phyloP scores from a whole-genome alignment of 1,140 invertebrate genomes.

The Caenorhabditis remanei region DNA sequence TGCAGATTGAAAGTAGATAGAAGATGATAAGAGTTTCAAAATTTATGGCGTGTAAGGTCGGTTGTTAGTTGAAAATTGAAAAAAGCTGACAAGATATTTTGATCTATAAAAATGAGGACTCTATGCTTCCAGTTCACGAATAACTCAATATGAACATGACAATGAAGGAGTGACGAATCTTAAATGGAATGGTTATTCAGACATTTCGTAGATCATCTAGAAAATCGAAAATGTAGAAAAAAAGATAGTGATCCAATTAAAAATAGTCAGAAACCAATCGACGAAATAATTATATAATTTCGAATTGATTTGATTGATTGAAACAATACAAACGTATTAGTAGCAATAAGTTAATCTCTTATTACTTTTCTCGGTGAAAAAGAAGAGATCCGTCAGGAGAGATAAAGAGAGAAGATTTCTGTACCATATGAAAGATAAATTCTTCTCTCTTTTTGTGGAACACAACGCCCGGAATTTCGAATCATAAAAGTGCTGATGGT shows the following conservation, averaged over 20 bases:
- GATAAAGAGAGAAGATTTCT: conserved; percentile 18
- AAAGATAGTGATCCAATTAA: background rate
- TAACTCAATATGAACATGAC: no score
- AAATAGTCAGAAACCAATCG: background rate
- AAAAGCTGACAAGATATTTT: no score
- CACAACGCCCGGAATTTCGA: background rate
- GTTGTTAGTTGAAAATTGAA: no score
- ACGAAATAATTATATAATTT: background rate
- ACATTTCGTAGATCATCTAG: background rate
- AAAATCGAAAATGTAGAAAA: background rate
- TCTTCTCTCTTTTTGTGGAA: background rate
- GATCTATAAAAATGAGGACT: no score
- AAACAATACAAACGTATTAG: background rate
- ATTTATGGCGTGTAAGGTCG: background rate
- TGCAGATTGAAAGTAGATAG: background rate
- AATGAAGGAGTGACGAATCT: no score
- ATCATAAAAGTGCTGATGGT: conserved; percentile 21
- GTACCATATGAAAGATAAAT: background rate
- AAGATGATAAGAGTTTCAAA: background rate
- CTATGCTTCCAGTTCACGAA: no score
- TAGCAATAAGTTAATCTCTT: background rate
- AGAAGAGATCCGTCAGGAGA: background rate
- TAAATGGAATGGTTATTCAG: no score
- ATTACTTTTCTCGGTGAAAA: no score
- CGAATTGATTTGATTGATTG: conserved; percentile 10